These are phyloP conservation scores for Cryptosula pallasiana DNA, from an alignment of 2,888 invertebrate genomes.

Conservation along the genomic window DNA sequence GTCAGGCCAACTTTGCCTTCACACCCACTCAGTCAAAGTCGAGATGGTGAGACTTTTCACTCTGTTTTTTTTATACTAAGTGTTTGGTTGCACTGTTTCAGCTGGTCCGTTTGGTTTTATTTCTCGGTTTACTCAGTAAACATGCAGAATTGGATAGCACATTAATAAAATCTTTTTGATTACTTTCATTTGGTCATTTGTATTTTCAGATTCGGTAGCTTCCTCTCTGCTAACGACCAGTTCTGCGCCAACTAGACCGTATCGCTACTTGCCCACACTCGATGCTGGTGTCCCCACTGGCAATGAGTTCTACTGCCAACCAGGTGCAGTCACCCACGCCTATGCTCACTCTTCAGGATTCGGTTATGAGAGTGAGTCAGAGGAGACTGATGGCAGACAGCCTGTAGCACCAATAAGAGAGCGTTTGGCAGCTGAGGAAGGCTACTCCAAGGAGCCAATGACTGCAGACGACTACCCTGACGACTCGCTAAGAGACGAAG, in stretches of 20 bases:
- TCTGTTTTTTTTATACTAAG: no score
- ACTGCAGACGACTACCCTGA: neutral
- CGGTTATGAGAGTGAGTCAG: neutral
- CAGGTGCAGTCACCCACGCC: neutral
- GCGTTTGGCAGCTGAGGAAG: neutral
- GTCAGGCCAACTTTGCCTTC: no score
- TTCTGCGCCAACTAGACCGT: neutral
- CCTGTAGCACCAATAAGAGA: neutral
- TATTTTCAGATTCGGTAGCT: neutral
- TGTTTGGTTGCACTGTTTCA: no score
- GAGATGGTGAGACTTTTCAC: no score
- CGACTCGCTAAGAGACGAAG: neutral
- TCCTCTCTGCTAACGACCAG: neutral
- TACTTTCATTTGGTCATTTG: no score
- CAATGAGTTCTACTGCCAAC: neutral
- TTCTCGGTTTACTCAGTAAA: no score
- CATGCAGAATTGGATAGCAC: no score
- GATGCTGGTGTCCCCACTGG: neutral
- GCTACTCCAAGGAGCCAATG: neutral
- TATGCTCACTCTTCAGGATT: neutral
- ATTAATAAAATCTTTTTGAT: no score
- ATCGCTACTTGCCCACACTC: neutral
- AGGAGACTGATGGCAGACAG: neutral
- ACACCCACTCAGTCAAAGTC: no score
- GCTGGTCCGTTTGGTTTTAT: no score